Evolutionary conservation across 2,888 invertebrate species (phyloP), one percentile per base, ranked within the genome.

Genomic region (Stenchaetothrips biformis): DNA sequence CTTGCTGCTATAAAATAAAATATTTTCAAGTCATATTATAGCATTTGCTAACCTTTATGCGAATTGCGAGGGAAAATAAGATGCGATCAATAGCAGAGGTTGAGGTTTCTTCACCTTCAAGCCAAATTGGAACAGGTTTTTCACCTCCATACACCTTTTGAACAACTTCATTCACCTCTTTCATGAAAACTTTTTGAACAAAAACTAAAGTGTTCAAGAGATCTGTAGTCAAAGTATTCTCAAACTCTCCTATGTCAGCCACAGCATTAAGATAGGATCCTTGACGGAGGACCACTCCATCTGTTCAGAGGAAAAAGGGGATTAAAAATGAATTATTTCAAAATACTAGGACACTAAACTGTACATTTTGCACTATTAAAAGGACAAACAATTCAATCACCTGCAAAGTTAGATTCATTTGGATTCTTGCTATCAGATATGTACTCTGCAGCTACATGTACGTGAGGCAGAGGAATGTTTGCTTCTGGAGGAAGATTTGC

Each of bases 121-220:
- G 90, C 96, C 96, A 97, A 18, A 97, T 87, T 0, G 96, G 95
- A 0, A 97, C 96, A 0, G 97, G 97, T 84, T 96, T 94, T 86
- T 98, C 98, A 0, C 95, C 95, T 0, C 98, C 98, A 82, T 98
- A 98, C 59, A 99, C 97, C 87, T 98, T 98, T 86, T 98, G 97
- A 0, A 99, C 93, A 2, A 99, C 96, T 87, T 99, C 98, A 86
- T 98, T 98, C 13, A 99, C 95, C 89, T 99, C 99, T 90, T 96
- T 96, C 95, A 98, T 97, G 85, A 99, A 98, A 0, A 98, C 98
- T 88, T 99, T 98, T 88, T 99, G 99, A 77, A 99, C 98, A 87
- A 99, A 98, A 7, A 99, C 97, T 81, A 99, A 90, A 87, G 99
- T 99, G 88, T 99, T 99, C 62, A 99, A 90, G 80, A 99, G 89